Evolutionary conservation across 2,888 invertebrate genomes (phyloP).

Genomic region (Brassicogethes aeneus): DNA sequence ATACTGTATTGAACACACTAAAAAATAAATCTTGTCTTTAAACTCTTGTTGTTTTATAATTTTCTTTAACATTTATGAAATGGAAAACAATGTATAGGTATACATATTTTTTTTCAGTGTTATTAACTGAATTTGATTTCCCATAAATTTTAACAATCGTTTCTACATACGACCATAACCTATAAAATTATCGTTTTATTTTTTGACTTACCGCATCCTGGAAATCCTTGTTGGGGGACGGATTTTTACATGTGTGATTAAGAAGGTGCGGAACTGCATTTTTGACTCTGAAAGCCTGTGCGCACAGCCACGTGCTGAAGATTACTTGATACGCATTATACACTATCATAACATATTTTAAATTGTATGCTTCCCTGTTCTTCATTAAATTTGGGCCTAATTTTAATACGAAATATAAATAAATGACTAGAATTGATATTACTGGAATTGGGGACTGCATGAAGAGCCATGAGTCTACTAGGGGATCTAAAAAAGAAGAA

Average conservation of each 20-base stretch:
- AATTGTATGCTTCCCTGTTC: slow-evolving; percentile 60
- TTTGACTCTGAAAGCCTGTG: slow-evolving; percentile 35
- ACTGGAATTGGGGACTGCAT: slow-evolving; percentile 70
- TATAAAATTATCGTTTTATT: too few species aligned
- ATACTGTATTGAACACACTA: slow-evolving; percentile 1
- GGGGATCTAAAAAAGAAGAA: slow-evolving; percentile 51
- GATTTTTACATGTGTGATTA: slow-evolving; percentile 27
- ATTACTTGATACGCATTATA: slow-evolving; percentile 88
- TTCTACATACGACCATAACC: too few species aligned
- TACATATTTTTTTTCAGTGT: slow-evolving; percentile 1
- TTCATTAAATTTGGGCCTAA: slow-evolving; percentile 70
- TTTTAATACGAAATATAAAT: slow-evolving; percentile 65
- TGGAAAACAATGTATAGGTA: slow-evolving; percentile 1
- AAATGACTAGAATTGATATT: slow-evolving; percentile 52
- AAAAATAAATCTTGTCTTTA: too few species aligned
- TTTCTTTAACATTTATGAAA: too few species aligned
- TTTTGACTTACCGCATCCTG: slow-evolving; percentile 25
- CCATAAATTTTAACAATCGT: too few species aligned
- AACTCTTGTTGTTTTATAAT: too few species aligned
- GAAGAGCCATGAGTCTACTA: slow-evolving; percentile 67
- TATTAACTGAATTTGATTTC: background rate
- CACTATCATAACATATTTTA: slow-evolving; percentile 61
- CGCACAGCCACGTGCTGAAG: slow-evolving; percentile 67
- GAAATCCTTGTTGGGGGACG: slow-evolving; percentile 25
- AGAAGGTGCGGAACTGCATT: slow-evolving; percentile 23